Evolutionary conservation across 2,797 vertebrate genomes (phyloP).

Genomic region (Pipistrellus nathusii): DNA sequence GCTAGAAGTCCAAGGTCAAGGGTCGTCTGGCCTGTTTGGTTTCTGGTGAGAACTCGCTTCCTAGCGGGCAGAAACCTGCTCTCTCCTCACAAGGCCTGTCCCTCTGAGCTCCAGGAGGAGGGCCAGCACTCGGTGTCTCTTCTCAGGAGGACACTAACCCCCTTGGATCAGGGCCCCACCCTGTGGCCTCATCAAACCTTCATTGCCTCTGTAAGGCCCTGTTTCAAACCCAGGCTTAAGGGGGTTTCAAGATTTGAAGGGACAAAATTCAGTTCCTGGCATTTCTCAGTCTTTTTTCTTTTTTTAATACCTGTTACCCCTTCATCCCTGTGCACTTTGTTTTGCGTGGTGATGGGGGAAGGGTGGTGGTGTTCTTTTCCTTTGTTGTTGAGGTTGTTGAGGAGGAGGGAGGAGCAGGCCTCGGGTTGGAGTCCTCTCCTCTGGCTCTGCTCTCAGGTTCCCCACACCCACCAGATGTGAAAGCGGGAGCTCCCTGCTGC

Average conservation of each 20-base stretch:
- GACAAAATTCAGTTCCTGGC: not conserved
- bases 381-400: not conserved
- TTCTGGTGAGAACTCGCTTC: not conserved
- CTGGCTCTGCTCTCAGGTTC: not conserved
- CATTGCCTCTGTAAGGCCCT: not conserved
- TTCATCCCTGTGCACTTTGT: not conserved
- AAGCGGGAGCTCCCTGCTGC: not conserved
- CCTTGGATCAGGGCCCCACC: not conserved
- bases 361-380: not conserved
- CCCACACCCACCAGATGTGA: rapidly evolving
- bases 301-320: not conserved
- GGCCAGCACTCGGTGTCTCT: not conserved
- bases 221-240: not conserved
- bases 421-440: rapidly evolving
- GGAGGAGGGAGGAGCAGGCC: no score
- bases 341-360: not conserved
- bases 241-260: not conserved
- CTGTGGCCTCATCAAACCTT: not conserved
- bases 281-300: not conserved
- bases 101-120: not conserved
- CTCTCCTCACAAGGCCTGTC: rapidly evolving
- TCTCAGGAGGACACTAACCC: not conserved
- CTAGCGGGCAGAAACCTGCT: not conserved
- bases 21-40: not conserved
- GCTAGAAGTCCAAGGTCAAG: not conserved